Conservation (phyloP, 1,140 invertebrate genomes). For the Pogonus chalceus region DNA sequence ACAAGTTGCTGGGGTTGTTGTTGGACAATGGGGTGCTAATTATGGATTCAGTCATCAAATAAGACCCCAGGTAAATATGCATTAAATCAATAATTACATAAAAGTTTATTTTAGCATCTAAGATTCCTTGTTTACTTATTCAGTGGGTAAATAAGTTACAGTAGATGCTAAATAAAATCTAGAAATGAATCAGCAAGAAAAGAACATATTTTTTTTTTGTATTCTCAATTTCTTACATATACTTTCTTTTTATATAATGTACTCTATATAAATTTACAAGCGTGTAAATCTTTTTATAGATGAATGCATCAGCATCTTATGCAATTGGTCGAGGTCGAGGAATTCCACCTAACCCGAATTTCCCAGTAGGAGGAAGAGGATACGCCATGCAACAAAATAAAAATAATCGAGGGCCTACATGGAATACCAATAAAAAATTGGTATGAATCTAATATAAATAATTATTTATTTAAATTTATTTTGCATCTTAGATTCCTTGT, state of each 20-base stretch:
- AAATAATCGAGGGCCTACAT: neutral
- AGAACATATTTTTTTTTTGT: too few relatives aligned
- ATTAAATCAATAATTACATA: conserved; percentile 19
- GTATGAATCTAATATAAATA: neutral
- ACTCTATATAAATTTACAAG: too few relatives aligned
- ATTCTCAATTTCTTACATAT: too few relatives aligned
- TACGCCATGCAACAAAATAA: neutral
- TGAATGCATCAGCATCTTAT: too few relatives aligned
- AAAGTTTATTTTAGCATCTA: neutral
- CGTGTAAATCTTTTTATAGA: too few relatives aligned
- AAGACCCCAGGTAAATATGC: conserved; percentile 15
- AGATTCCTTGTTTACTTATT: neutral
- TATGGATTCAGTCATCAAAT: conserved; percentile 39
- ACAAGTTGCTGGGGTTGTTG: conserved; percentile 71
- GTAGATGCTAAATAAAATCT: neutral
- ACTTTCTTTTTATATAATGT: too few relatives aligned
- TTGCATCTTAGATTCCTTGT: neutral
- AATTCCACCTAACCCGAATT: neutral
- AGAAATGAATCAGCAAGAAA: too few relatives aligned
- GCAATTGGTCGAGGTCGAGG: neutral
- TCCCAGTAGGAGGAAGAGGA: neutral
- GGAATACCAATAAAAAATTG: neutral
- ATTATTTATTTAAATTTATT: neutral
- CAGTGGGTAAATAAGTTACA: neutral
- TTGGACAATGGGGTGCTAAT: conserved; percentile 68